Conservation (phyloP, 2,797 vertebrate species). For the Dendrocincla fuliginosa region DNA sequence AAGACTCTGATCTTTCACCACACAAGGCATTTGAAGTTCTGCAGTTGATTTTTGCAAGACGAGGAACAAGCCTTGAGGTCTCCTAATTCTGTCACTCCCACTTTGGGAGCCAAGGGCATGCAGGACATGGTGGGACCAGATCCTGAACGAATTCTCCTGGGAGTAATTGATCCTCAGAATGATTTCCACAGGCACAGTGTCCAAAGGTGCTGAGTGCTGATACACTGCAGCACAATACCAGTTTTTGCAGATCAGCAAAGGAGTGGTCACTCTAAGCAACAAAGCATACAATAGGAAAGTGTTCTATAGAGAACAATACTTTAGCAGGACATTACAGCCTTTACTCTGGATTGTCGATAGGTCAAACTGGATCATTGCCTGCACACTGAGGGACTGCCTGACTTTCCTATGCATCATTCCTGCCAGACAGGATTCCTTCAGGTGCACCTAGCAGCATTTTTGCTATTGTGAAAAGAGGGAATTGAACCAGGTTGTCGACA, state of each 20-base stretch:
- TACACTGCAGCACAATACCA: not conserved
- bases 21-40: not conserved
- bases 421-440: not conserved
- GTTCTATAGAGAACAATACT: not conserved
- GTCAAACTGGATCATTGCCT: not conserved
- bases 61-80: not conserved
- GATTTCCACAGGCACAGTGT: not conserved
- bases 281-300: not conserved
- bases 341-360: not conserved
- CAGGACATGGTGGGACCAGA: not conserved
- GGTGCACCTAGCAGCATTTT: not conserved
- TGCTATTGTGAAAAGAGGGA: not conserved
- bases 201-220: not conserved
- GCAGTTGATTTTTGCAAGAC: not conserved
- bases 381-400: not conserved
- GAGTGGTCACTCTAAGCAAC: not conserved
- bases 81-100: not conserved
- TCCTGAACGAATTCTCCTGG: not conserved
- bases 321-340: not conserved
- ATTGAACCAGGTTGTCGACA: not conserved
- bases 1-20: not conserved
- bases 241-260: not conserved
- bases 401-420: not conserved
- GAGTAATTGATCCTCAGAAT: not conserved
- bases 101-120: not conserved